Conservation (phyloP, 2,113 vertebrate genomes). For the Phycodurus eques region DNA sequence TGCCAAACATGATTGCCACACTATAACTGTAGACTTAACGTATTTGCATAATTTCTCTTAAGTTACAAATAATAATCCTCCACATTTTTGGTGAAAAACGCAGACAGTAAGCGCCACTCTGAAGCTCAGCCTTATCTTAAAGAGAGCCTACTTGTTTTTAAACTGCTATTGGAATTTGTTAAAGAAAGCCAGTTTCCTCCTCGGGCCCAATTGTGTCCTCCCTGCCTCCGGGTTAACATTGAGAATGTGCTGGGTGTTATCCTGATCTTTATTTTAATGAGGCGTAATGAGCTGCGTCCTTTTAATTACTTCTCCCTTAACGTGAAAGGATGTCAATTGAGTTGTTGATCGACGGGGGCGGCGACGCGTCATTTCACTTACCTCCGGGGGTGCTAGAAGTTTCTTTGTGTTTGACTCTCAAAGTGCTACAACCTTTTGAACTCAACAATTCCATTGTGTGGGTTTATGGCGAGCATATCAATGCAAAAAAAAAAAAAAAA, state of each 20-base stretch:
- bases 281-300: constrained; percentile 59
- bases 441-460: not conserved
- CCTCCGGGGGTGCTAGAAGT: constrained; percentile 45
- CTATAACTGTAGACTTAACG: not conserved
- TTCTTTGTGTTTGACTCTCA: constrained; percentile 6
- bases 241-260: constrained; percentile 37
- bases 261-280: constrained; percentile 65
- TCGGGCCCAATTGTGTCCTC: not conserved
- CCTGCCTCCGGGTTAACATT: not conserved
- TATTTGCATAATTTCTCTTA: constrained; percentile 3
- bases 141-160: constrained; percentile 24
- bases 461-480: not conserved
- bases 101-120: constrained; percentile 12
- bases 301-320: constrained; percentile 64
- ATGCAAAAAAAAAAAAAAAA: not conserved
- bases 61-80: constrained; percentile 3
- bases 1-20: not conserved
- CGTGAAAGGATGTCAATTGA: constrained; percentile 58
- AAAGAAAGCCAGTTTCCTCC: not conserved
- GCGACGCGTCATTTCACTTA: constrained; percentile 56
- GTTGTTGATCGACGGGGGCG: constrained; percentile 63
- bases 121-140: constrained; percentile 13
- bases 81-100: constrained; percentile 7
- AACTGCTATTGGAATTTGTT: not conserved
- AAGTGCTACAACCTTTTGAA: not conserved